Percentiles rank a stretch among this genome's conserved stretches.
phyloP scores from a whole-genome alignment of 1,140 invertebrate species.

The Globodera ellingtonae region DNA sequence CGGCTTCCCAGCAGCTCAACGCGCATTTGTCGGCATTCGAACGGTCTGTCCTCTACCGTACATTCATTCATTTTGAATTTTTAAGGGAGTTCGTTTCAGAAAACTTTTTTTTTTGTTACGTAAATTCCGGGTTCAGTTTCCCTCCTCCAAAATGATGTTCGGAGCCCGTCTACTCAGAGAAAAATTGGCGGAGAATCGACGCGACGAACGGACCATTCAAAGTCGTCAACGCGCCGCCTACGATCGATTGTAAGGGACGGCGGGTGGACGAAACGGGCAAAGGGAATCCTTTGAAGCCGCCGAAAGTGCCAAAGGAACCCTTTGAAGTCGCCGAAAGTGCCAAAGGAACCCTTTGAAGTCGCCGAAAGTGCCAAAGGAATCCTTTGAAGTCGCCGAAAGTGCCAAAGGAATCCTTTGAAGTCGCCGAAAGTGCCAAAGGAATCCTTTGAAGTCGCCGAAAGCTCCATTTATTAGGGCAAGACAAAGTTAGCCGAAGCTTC shows the following conservation, averaged over 20 bases:
- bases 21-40: slow-evolving; percentile 26
- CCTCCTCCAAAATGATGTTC: slow-evolving; percentile 25
- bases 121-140: slow-evolving; percentile 5
- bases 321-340: background rate
- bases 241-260: slow-evolving; percentile 3
- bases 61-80: background rate
- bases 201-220: slow-evolving; percentile 12
- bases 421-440: too few relatives aligned
- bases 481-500: too few relatives aligned
- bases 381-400: too few relatives aligned
- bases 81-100: too few relatives aligned
- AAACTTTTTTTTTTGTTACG: background rate
- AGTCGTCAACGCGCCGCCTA: background rate
- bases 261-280: background rate
- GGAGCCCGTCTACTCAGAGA: slow-evolving; percentile 11
- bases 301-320: background rate
- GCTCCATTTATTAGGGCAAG: too few relatives aligned
- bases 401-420: too few relatives aligned
- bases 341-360: too few relatives aligned
- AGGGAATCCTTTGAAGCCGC: background rate
- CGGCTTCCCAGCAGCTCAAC: background rate
- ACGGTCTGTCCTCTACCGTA: background rate
- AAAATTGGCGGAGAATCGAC: slow-evolving; percentile 13
- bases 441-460: too few relatives aligned
- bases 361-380: too few relatives aligned